These are phyloP conservation scores for Ridgeia piscesae DNA, from an alignment of 1,140 invertebrate genomes.

Conservation along the genomic window DNA sequence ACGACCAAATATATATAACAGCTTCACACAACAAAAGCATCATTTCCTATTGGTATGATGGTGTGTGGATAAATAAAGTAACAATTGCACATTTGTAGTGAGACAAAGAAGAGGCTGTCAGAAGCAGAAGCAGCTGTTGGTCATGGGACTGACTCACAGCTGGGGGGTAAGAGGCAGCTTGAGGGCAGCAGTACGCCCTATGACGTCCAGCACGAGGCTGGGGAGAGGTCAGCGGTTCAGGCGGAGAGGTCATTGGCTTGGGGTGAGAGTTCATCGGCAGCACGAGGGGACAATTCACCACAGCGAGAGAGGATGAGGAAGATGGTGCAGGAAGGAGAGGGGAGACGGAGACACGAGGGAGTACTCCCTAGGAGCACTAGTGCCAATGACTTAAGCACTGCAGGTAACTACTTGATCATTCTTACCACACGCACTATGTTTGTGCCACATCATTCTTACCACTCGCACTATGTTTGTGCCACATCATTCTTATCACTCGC, in stretches of 20 bases:
- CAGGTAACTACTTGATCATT: background rate
- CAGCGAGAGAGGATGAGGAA: background rate
- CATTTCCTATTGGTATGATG: background rate
- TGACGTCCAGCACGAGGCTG: background rate
- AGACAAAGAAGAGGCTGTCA: background rate
- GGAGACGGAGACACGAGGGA: background rate
- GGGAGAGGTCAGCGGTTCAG: background rate
- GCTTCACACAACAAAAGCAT: background rate
- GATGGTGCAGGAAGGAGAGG: background rate
- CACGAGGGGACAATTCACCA: background rate
- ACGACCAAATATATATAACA: background rate
- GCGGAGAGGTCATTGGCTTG: background rate
- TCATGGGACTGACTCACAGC: background rate
- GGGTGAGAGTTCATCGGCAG: background rate
- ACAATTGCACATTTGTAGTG: background rate
- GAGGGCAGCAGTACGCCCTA: background rate
- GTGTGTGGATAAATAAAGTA: background rate
- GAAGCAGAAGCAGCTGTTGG: background rate
- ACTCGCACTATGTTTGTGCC: background rate
- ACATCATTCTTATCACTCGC: too few relatives aligned
- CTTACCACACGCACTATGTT: background rate
- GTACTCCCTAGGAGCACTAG: background rate
- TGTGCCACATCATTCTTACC: background rate
- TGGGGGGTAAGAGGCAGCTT: too few relatives aligned
- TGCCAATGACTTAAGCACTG: background rate